Conservation (phyloP, 2,888 invertebrate species). For the Thelaira solivaga region DNA sequence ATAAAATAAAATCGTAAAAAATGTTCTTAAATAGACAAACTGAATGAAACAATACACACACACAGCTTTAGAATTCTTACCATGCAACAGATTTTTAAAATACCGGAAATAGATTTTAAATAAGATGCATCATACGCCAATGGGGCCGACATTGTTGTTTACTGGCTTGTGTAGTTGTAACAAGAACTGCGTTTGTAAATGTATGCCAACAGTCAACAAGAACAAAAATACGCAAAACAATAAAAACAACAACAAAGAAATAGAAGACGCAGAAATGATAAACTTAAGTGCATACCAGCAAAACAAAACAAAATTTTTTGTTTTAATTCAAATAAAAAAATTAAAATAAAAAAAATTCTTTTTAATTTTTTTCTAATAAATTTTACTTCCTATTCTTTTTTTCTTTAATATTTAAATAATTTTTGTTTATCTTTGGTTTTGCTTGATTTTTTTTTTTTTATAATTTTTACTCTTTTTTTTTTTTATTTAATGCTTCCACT, state of each 20-base stretch:
- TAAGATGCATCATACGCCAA: conserved; percentile 59
- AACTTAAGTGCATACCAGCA: conserved; percentile 1
- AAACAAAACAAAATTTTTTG: neutral
- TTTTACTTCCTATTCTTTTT: neutral
- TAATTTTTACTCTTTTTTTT: conserved; percentile 16
- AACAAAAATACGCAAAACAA: too few species aligned
- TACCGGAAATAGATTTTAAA: conserved; percentile 59
- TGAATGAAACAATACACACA: neutral
- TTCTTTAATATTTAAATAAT: neutral
- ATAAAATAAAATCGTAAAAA: too few species aligned
- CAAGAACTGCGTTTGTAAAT: neutral
- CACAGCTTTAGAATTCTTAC: conserved; percentile 33
- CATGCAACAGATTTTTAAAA: conserved; percentile 63
- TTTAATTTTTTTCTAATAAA: neutral
- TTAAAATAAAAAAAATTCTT: neutral
- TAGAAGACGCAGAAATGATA: neutral
- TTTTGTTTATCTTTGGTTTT: neutral
- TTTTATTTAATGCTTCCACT: conserved; percentile 54
- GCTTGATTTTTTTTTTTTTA: conserved; percentile 12
- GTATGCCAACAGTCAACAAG: conserved; percentile 1
- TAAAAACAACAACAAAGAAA: too few species aligned
- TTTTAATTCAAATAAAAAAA: too few species aligned
- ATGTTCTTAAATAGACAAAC: too few species aligned
- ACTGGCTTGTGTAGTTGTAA: neutral
- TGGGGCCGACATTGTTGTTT: conserved; percentile 59